A percentile compares a stretch with the other conserved stretches of the same genome.
These are phyloP conservation scores for Sanderia malayensis DNA, from an alignment of 30 jellyfish, hydroid and myxozoan species.

Conservation along the genomic window DNA sequence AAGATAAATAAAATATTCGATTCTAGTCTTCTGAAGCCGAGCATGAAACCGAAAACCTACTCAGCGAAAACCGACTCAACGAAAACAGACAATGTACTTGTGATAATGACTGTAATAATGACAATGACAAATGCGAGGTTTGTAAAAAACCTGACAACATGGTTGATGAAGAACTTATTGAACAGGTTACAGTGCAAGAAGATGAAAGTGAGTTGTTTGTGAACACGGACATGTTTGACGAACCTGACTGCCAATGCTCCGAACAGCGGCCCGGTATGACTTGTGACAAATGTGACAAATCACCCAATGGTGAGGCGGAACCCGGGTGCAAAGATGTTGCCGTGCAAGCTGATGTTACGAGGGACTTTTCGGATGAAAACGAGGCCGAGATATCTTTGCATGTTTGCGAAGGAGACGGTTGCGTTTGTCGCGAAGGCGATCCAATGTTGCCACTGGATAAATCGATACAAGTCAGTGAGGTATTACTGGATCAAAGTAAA, in stretches of 20 bases:
- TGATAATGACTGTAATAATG: conserved; percentile 18
- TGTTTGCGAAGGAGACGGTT: conserved; percentile 56
- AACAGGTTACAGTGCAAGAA: conserved; percentile 35
- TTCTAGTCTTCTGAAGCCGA: conserved; percentile 42
- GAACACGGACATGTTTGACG: conserved; percentile 38
- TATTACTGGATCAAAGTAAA: conserved; percentile 20
- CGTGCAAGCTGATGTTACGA: conserved; percentile 44
- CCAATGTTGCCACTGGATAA: conserved; percentile 39
- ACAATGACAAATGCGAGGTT: conserved; percentile 15
- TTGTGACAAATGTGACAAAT: conserved; percentile 8
- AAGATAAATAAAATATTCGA: background rate
- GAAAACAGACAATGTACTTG: conserved; percentile 11
- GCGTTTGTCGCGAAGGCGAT: conserved; percentile 51
- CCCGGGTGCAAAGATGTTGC: conserved; percentile 12
- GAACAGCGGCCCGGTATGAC: background rate
- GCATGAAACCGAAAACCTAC: conserved; percentile 9
- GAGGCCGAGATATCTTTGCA: conserved; percentile 35
- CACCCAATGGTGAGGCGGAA: background rate
- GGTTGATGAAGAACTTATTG: conserved; percentile 39
- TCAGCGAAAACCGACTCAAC: background rate
- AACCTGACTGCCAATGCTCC: conserved; percentile 30
- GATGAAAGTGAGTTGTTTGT: conserved; percentile 53
- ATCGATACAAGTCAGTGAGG: conserved; percentile 64
- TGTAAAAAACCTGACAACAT: conserved; percentile 25
- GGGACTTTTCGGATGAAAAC: background rate